Evolutionary conservation across 2,113 vertebrate species (phyloP).

Genomic region (Cyphomyrus discorhynchus): DNA sequence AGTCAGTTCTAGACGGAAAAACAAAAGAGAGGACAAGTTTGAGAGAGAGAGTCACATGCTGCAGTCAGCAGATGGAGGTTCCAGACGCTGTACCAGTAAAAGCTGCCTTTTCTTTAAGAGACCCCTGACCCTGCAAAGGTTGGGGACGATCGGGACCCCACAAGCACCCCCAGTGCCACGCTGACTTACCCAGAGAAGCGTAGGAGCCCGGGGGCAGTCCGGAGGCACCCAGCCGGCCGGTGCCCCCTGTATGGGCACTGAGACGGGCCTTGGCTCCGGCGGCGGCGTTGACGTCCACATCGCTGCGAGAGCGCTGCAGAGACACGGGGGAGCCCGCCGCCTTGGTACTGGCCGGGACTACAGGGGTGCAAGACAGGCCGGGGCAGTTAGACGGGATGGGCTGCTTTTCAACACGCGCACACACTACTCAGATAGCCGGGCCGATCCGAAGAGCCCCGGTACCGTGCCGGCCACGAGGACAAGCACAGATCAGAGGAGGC

Average conservation of each 20-base stretch:
- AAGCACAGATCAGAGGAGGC: not conserved
- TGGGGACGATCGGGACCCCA: not conserved
- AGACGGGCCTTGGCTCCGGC: slow-evolving; percentile 82
- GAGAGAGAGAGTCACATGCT: not conserved
- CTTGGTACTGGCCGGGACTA: slow-evolving; percentile 74
- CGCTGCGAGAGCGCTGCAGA: slow-evolving; percentile 88
- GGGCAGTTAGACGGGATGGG: not conserved
- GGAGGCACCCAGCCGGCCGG: slow-evolving; percentile 59
- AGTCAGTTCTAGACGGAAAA: not conserved
- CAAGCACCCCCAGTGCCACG: not conserved
- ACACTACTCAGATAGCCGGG: not conserved
- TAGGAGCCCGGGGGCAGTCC: slow-evolving; percentile 76
- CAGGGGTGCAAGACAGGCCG: slow-evolving; percentile 13
- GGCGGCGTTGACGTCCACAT: slow-evolving; percentile 90
- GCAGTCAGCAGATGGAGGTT: not conserved
- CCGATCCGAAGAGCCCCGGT: not conserved
- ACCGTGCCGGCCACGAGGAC: too few relatives aligned
- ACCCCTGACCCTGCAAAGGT: not conserved
- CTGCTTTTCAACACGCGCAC: not conserved
- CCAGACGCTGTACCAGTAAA: not conserved
- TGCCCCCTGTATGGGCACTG: slow-evolving; percentile 59
- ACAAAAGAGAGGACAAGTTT: not conserved
- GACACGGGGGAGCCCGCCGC: slow-evolving; percentile 61
- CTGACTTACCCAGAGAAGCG: slow-evolving; percentile 76
- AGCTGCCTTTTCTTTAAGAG: not conserved